Evolutionary conservation across 2,113 vertebrate genomes (phyloP).

Genomic region (Archilochus colubris): DNA sequence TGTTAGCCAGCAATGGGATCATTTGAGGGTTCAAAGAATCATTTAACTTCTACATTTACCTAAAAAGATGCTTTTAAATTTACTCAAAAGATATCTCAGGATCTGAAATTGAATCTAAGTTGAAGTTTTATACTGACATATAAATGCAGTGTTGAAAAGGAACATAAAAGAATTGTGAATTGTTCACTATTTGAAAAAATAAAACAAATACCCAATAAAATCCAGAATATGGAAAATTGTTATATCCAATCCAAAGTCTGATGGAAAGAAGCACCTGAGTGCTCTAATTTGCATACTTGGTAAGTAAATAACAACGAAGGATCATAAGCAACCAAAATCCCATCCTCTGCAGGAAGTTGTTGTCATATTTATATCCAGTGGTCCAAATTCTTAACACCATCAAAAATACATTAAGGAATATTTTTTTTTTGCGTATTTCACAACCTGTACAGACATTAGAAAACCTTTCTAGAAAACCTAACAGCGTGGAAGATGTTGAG

Average conservation of each 20-base stretch:
- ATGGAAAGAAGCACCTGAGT: neutral
- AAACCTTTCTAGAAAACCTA: neutral
- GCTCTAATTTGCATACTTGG: neutral
- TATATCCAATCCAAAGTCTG: neutral
- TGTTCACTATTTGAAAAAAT: neutral
- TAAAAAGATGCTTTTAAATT: neutral
- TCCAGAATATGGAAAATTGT: neutral
- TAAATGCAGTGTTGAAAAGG: neutral
- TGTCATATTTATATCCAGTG: neutral
- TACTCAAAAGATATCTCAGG: neutral
- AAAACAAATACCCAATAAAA: neutral
- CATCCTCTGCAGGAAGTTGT: neutral
- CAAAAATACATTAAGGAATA: neutral
- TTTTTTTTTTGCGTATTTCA: neutral
- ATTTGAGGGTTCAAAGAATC: neutral
- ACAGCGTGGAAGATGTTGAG: neutral
- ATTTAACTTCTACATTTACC: neutral
- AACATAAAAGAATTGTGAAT: neutral
- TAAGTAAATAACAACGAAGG: neutral
- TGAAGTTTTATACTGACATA: neutral
- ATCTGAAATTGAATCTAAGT: neutral
- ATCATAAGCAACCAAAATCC: neutral
- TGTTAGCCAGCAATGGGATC: neutral
- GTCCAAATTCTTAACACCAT: neutral
- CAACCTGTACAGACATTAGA: no score